phyloP scores from a whole-genome alignment of 1,140 invertebrate genomes.

The Drosophila lacertosa region DNA sequence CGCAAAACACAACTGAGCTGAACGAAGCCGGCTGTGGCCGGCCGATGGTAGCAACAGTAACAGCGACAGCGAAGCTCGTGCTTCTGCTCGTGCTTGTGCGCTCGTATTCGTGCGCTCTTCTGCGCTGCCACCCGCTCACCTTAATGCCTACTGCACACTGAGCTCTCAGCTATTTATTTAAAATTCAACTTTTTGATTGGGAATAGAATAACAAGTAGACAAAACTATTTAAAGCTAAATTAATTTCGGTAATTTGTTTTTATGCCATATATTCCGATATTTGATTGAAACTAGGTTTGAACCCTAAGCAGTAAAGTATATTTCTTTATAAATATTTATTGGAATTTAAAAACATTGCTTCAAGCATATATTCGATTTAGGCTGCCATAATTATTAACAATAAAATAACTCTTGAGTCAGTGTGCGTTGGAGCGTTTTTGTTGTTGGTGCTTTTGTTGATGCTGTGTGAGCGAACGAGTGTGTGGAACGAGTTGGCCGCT shows the following conservation, averaged over 20 bases:
- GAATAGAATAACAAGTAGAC: background rate
- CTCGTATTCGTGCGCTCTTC: slow-evolving; percentile 21
- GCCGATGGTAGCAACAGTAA: slow-evolving; percentile 15
- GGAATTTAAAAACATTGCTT: no score
- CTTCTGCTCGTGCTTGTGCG: background rate
- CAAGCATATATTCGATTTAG: no score
- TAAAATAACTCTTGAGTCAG: slow-evolving; percentile 8
- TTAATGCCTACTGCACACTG: slow-evolving; percentile 15
- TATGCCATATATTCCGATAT: no score
- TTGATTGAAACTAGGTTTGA: no score
- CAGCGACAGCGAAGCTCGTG: slow-evolving; percentile 15
- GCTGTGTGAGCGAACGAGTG: slow-evolving; percentile 27
- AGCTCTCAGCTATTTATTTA: background rate
- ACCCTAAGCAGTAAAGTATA: no score
- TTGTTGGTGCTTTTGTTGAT: slow-evolving; percentile 29
- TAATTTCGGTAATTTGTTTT: no score
- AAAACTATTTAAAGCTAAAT: no score
- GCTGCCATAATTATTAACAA: background rate
- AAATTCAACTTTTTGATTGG: background rate
- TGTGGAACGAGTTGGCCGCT: slow-evolving; percentile 62
- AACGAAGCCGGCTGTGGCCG: slow-evolving; percentile 35
- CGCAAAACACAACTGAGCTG: slow-evolving; percentile 51
- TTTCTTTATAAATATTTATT: no score
- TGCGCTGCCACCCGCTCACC: slow-evolving; percentile 32
- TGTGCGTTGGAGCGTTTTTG: slow-evolving; percentile 12